A percentile compares a stretch with the other conserved stretches of the same genome.
Evolutionary conservation across 1,140 invertebrate species (phyloP).

Genomic region (Drosophila athabasca): DNA sequence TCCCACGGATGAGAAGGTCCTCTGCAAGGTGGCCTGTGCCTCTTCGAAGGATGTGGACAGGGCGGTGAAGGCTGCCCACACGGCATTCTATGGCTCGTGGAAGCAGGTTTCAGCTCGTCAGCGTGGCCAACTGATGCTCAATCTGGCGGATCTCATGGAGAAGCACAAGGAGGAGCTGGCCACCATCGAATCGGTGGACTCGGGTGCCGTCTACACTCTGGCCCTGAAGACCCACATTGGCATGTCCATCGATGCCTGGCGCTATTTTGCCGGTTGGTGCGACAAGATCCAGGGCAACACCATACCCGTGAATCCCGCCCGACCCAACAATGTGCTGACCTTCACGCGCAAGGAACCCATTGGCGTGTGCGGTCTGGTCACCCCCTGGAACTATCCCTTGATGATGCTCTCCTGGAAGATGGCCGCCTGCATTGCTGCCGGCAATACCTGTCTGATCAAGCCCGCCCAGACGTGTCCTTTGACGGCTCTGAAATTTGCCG

Average conservation of each 20-base stretch:
- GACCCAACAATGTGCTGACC: conserved; percentile 92
- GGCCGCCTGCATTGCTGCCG: conserved; percentile 96
- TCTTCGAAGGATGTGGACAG: conserved; percentile 92
- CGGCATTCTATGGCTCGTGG: conserved; percentile 95
- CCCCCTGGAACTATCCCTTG: conserved; percentile 99
- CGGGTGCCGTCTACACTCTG: conserved; percentile 97
- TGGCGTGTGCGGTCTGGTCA: conserved; percentile 96
- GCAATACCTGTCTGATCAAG: conserved; percentile 97
- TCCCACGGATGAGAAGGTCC: conserved; percentile 92
- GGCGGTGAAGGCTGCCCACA: conserved; percentile 93
- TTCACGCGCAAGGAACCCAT: conserved; percentile 96
- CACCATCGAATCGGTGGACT: conserved; percentile 95
- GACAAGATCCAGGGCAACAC: conserved; percentile 97
- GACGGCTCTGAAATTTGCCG: conserved; percentile 97
- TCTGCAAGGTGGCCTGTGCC: conserved; percentile 91
- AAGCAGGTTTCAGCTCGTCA: conserved; percentile 93
- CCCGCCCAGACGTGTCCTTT: conserved; percentile 96
- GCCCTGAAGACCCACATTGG: conserved; percentile 97
- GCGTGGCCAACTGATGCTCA: conserved; percentile 90
- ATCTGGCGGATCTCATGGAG: conserved; percentile 96
- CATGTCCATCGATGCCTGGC: conserved; percentile 96
- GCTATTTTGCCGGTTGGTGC: conserved; percentile 96
- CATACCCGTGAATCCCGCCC: conserved; percentile 93
- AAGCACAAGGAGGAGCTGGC: conserved; percentile 96
- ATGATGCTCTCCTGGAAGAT: conserved; percentile 99